Evolutionary conservation across 2,113 vertebrate species (phyloP).

Genomic region (Lonchura striata): DNA sequence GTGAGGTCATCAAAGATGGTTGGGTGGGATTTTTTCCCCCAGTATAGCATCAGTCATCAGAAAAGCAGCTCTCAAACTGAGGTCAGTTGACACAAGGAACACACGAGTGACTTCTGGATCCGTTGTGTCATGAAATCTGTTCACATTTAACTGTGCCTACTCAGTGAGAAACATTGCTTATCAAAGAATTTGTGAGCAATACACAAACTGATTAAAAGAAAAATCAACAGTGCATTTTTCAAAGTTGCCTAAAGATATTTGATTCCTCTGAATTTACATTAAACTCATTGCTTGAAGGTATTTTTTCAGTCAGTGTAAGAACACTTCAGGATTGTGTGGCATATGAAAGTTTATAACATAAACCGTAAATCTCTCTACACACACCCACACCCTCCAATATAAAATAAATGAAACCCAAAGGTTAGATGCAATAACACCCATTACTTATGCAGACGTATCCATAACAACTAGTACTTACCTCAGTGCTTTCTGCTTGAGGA

Average conservation of each 20-base stretch:
- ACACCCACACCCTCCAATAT: neutral
- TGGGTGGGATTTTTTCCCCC: neutral
- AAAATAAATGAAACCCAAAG: slow-evolving; percentile 43
- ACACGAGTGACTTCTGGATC: neutral
- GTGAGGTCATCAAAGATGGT: neutral
- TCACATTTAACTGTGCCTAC: neutral
- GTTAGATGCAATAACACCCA: slow-evolving; percentile 16
- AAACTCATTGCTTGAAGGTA: neutral
- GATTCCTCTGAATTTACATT: slow-evolving; percentile 15
- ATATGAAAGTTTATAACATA: slow-evolving; percentile 33
- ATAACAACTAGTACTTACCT: slow-evolving; percentile 41
- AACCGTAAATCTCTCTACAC: neutral
- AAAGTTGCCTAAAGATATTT: neutral
- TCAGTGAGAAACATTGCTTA: neutral
- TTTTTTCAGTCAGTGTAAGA: slow-evolving; percentile 19
- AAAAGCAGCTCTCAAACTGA: neutral
- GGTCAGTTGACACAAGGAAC: neutral
- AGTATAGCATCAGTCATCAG: neutral
- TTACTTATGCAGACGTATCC: slow-evolving; percentile 36
- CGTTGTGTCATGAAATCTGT: neutral
- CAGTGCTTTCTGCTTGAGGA: neutral
- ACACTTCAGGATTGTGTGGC: slow-evolving; percentile 31
- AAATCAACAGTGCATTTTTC: neutral
- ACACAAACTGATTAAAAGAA: neutral
- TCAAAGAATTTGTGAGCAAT: neutral